Conservation (phyloP, 2,797 vertebrate genomes). For the Pampus argenteus region DNA sequence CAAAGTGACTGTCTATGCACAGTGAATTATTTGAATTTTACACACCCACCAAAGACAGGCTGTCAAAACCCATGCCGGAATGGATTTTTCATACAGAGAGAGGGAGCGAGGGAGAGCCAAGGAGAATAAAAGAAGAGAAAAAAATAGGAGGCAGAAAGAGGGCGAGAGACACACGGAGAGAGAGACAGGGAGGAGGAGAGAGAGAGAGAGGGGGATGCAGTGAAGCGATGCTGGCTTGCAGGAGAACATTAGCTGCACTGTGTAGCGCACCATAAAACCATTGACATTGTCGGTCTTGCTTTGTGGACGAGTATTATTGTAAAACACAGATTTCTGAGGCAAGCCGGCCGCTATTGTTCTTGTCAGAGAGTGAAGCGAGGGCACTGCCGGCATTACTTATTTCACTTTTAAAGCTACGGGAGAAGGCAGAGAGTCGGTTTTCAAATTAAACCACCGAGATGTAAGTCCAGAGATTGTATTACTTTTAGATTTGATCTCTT, state of each 20-base stretch:
- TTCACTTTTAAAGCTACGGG: slow-evolving; percentile 42
- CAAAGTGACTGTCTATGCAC: slow-evolving; percentile 60
- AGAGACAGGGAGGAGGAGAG: slow-evolving; percentile 26
- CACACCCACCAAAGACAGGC: slow-evolving; percentile 71
- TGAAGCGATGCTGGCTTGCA: slow-evolving; percentile 44
- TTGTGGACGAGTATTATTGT: slow-evolving; percentile 69
- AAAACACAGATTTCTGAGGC: slow-evolving; percentile 69
- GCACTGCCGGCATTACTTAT: slow-evolving; percentile 54
- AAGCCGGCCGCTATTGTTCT: slow-evolving; percentile 63
- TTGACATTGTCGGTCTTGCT: slow-evolving; percentile 63
- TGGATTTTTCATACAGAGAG: slow-evolving; percentile 67
- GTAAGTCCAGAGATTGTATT: slow-evolving; percentile 66
- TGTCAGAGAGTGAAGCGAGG: slow-evolving; percentile 64
- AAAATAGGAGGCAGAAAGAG: slow-evolving; percentile 23
- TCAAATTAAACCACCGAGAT: slow-evolving; percentile 63
- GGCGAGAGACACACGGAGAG: slow-evolving; percentile 34
- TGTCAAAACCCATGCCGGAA: slow-evolving; percentile 67
- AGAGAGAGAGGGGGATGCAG: slow-evolving; percentile 35
- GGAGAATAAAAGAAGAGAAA: slow-evolving; percentile 30
- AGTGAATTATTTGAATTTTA: slow-evolving; percentile 70
- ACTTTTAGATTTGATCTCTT: slow-evolving; percentile 71
- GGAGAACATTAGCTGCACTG: slow-evolving; percentile 69
- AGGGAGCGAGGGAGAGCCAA: slow-evolving; percentile 34
- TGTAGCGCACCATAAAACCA: slow-evolving; percentile 66
- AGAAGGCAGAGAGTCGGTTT: slow-evolving; percentile 35